Base-by-base conservation (phyloP, 1,140 invertebrate genomes). In the Papilio machaon region DNA sequence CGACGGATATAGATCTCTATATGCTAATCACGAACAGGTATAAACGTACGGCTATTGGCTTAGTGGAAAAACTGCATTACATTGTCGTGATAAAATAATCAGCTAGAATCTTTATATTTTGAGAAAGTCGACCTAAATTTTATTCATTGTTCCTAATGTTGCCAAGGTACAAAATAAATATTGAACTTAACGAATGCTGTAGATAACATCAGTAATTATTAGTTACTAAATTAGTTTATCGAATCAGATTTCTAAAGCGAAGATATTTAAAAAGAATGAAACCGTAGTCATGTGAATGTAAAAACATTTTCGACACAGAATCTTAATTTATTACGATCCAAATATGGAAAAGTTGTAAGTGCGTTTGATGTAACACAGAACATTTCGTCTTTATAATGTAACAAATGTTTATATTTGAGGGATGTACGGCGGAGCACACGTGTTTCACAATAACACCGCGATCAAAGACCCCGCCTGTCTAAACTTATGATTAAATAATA, bases 361-460 rank as follows among this genome's bases (percentile, higher is more conserved):
- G 64, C 30, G 64, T 70, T 70, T 70, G 64, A 70, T 70, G 30
- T 38, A 70, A 70, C 64, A 70, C 64, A 70, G 64, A 70, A 11
- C 30, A 23, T 64, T 0, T 73, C 85, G n/a, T 87, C 80, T 86
- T 86, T 87, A 88, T 84, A 80, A 79, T 80, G 83, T 82, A 84
- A 85, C 64, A 67, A 67, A 67, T 91, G 89, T 91, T 91, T 89
- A 89, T 80, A 81, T 79, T 80, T 76, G 82, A 79, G 64, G 81
- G 81, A 80, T 76, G 79, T 82, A 82, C 86, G 88, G 85, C 81
- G 83, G 85, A 83, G 81, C 77, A 85, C 90, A 91, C 86, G 87
- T 89, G 88, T 89, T 85, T 87, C 83, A 91, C 88, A 91, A 91
- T 90, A 91, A 91, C 90, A 91, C 82, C 81, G 84, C 87, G 90